Base-by-base conservation (phyloP, 2,888 invertebrate genomes). In the Metalampra italica region DNA sequence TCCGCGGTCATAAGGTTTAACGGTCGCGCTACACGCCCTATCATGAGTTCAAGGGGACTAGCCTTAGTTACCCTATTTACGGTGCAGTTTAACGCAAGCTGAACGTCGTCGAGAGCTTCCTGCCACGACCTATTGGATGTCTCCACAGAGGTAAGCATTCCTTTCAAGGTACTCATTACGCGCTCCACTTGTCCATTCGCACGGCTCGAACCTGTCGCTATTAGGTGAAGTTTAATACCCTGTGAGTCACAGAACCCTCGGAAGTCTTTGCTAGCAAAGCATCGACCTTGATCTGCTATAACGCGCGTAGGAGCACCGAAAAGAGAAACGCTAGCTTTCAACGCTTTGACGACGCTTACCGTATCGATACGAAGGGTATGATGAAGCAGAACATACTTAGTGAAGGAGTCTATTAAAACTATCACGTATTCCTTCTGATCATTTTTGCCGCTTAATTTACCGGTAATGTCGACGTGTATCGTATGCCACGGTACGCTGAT, bases 101-200 rank as follows among this genome's bases (percentile, higher is more conserved):
- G 70, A 7, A 66, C 46, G 3, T 69, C 64, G 7, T 44, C 54
- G 32, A 68, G 30, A 0, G 62, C 57, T 45, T 61, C 60, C 42
- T 66, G 65, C 66, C 67, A 68, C 3, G 51, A 44, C 22, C 56
- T 47, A 1, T 32, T 15, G 3, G 37, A 46, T 7, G 46, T 46
- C 44, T 69, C 67, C 8, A 60, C 60, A 0, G 54, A 47, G 4
- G 64, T 66, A 0, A 66, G 41, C 64, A 64, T 64, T 2, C 47
- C 47, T 38, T 62, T 58, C 7, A 63, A 43, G 3, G 51, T 54
- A 11, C 54, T 52, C 60, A 66, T 63, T 0, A 61, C 49, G 0
- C 66, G 54, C 37, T 68, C 64, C 1, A 64, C 65, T 39, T 66
- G 63, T 9, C 60, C 65, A 45, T 70, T 69, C 9, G 63, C 66